Evolutionary conservation across 2,888 invertebrate species (phyloP).

Genomic region (Andrena hattorfiana): DNA sequence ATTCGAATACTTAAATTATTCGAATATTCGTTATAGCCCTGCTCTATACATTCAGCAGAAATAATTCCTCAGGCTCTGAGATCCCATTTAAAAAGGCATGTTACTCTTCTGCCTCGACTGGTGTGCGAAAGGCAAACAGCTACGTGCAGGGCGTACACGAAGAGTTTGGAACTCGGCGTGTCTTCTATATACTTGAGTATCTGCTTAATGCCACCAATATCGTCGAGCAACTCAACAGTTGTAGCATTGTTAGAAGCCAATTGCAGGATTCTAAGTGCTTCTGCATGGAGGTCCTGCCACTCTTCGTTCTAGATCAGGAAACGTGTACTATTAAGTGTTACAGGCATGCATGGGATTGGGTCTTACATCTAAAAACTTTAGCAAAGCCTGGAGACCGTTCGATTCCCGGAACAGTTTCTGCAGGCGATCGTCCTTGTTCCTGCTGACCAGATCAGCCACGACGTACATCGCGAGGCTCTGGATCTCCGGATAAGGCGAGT

Average conservation of each 20-base stretch:
- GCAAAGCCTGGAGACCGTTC: slow-evolving; percentile 85
- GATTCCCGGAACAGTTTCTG: slow-evolving; percentile 86
- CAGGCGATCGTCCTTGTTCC: slow-evolving; percentile 85
- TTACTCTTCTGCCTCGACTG: slow-evolving; percentile 74
- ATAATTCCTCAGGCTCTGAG: neutral
- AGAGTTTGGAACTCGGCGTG: slow-evolving; percentile 54
- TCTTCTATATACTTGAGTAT: slow-evolving; percentile 73
- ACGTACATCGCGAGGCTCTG: slow-evolving; percentile 86
- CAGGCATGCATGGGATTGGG: neutral
- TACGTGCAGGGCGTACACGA: slow-evolving; percentile 65
- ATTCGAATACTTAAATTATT: too few species aligned
- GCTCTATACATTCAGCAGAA: neutral
- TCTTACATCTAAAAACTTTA: slow-evolving; percentile 86
- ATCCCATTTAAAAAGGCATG: neutral
- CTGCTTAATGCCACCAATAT: slow-evolving; percentile 68
- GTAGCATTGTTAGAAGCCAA: slow-evolving; percentile 71
- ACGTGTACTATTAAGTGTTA: neutral
- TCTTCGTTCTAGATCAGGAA: slow-evolving; percentile 69
- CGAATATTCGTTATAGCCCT: too few species aligned
- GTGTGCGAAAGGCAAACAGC: slow-evolving; percentile 72
- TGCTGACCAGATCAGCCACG: slow-evolving; percentile 85
- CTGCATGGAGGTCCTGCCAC: slow-evolving; percentile 72
- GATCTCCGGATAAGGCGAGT: slow-evolving; percentile 86
- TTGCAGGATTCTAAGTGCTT: slow-evolving; percentile 68
- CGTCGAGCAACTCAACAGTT: slow-evolving; percentile 70